Conservation (phyloP, 2,797 vertebrate genomes). For the Clarias platycephalus region DNA sequence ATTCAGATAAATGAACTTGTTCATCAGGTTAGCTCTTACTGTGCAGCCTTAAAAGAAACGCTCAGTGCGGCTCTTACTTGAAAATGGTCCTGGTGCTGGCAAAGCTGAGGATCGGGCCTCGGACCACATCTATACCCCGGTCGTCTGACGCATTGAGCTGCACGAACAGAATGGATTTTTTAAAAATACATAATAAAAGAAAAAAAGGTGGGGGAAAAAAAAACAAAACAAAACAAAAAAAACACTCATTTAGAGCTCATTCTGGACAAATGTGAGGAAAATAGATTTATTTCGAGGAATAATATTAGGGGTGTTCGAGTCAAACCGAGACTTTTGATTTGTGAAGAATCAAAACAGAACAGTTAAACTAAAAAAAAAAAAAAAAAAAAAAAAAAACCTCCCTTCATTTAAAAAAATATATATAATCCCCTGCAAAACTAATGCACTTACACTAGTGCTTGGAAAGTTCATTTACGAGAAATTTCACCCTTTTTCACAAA, state of each 20-base stretch:
- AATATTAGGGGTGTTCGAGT: too few relatives aligned
- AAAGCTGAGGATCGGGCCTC: conserved; percentile 92
- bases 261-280: background rate
- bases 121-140: conserved; percentile 90
- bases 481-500: background rate
- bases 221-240: too few relatives aligned
- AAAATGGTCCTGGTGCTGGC: conserved; percentile 97
- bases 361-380: too few relatives aligned
- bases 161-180: background rate
- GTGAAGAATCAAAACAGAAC: too few relatives aligned
- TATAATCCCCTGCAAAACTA: too few relatives aligned
- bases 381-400: too few relatives aligned
- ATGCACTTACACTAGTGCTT: too few relatives aligned
- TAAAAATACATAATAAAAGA: too few relatives aligned
- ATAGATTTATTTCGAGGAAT: background rate
- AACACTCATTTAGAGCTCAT: background rate
- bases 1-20: background rate
- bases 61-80: conserved; percentile 78
- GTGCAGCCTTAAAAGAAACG: background rate
- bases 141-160: conserved; percentile 97
- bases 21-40: background rate
- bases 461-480: too few relatives aligned
- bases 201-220: too few relatives aligned
- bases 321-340: too few relatives aligned
- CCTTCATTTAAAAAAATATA: too few relatives aligned